Evolutionary conservation across 2,888 invertebrate genomes (phyloP).

Genomic region (Drosophila nr. medialis): DNA sequence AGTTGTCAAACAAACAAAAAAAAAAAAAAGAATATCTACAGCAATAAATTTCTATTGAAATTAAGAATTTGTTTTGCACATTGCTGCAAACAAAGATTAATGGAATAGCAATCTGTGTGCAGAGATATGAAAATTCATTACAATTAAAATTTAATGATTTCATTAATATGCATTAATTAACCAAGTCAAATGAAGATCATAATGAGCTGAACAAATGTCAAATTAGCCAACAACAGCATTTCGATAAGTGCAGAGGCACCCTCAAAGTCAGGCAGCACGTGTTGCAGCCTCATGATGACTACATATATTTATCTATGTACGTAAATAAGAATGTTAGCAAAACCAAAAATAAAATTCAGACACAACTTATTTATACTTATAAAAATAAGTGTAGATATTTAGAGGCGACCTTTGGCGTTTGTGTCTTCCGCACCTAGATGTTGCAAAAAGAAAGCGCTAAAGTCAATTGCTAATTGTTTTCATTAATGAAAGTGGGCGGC

Average conservation of each 20-base stretch:
- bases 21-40: conserved; percentile 8
- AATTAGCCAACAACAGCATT: conserved; percentile 11
- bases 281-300: not conserved
- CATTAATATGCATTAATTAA: not conserved
- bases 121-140: not conserved
- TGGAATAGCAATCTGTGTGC: not conserved
- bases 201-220: conserved; percentile 4
- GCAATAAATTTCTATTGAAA: conserved; percentile 54
- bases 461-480: conserved; percentile 58
- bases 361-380: not conserved
- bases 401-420: conserved; percentile 11
- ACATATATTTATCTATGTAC: not conserved
- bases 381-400: not conserved
- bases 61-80: conserved; percentile 23
- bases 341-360: not conserved
- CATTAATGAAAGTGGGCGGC: conserved; percentile 64
- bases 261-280: not conserved
- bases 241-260: not conserved
- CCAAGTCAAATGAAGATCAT: conserved; percentile 10
- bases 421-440: conserved; percentile 15
- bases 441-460: conserved; percentile 49
- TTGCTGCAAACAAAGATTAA: conserved; percentile 7
- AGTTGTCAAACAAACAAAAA: conserved; percentile 4
- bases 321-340: not conserved
- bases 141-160: not conserved